Base-by-base conservation (phyloP, 1,140 invertebrate species). In the Lithobius niger region DNA sequence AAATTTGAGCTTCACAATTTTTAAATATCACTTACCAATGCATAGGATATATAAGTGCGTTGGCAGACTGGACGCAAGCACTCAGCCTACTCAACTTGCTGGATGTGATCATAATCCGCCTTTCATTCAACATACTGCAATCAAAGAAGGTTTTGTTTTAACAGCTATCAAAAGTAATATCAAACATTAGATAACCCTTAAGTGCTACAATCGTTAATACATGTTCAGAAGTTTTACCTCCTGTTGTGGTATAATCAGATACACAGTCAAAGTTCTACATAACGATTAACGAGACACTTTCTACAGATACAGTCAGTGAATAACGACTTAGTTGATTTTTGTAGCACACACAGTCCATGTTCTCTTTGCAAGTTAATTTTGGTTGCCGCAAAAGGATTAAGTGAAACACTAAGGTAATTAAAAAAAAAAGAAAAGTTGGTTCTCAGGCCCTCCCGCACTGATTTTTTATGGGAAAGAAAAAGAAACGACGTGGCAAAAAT, bases 21-120 rank as follows among this genome's bases (percentile, higher is more conserved):
- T n/a, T n/a, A 26, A 47, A 18, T 42, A 59, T n/a, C n/a, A n/a
- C 65, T 58, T 59, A 72, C 72, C 94, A 97, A 60, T 85, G 83
- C 90, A 97, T 95, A 2, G 94, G 94, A 73, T 95, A 97, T 26
- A 97, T 79, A 27, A 96, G 79, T 55, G 87, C 81, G 67, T 93
- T 93, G 4, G 89, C 87, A 3, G 92, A 90, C 71, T 96, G 90
- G 18, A 97, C 86, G 66, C 92, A 94, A 1, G 91, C 87, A 58
- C 88, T 91, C 42, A 97, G 72, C 55, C 88, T 77, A 61, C 84
- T 88, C 54, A 94, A 74, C 67, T 83, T 84, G 58, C 82, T 83
- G 0, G 91, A 95, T 3, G 83, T 88, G 59, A 97, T 83, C 52
- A 96, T 82, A 57, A 97, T 89, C 31, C 93, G 75, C 53, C 94